Conservation (phyloP, 2,113 vertebrate species). For the Gasterosteus nipponicus region DNA sequence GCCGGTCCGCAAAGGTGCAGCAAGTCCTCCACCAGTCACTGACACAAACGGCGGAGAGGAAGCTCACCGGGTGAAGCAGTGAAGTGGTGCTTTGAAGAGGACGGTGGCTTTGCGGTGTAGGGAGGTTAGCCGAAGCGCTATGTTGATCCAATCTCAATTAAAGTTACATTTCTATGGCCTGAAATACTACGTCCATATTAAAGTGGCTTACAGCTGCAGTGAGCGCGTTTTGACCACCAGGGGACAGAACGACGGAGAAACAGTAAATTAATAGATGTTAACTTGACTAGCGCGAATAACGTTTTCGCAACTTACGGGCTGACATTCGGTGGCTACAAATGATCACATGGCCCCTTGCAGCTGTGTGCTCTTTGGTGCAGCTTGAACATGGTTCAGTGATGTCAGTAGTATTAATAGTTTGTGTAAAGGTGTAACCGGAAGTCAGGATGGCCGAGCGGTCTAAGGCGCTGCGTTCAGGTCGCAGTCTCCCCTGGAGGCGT, state of each 20-base stretch:
- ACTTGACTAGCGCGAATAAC: neutral
- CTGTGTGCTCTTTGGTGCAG: no score
- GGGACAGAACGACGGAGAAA: neutral
- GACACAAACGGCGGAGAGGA: neutral
- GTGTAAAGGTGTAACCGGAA: no score
- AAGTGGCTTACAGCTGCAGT: neutral
- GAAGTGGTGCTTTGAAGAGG: neutral
- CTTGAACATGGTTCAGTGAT: neutral
- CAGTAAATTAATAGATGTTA: neutral
- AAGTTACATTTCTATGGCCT: neutral
- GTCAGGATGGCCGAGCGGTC: constrained; percentile 76
- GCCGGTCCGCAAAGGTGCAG: constrained; percentile 6
- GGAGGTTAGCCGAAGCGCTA: neutral
- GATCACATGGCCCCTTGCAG: no score
- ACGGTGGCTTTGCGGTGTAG: neutral
- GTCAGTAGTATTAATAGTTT: no score
- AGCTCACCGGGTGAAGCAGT: neutral
- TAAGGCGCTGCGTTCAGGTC: constrained; percentile 73
- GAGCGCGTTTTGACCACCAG: neutral
- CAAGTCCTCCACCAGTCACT: neutral
- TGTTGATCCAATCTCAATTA: neutral
- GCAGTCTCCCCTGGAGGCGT: constrained; percentile 69
- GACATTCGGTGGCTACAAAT: neutral
- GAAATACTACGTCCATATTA: neutral
- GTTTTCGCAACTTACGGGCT: neutral